Evolutionary conservation across 2,888 invertebrate species (phyloP).

Genomic region (Trimorus sp.): DNA sequence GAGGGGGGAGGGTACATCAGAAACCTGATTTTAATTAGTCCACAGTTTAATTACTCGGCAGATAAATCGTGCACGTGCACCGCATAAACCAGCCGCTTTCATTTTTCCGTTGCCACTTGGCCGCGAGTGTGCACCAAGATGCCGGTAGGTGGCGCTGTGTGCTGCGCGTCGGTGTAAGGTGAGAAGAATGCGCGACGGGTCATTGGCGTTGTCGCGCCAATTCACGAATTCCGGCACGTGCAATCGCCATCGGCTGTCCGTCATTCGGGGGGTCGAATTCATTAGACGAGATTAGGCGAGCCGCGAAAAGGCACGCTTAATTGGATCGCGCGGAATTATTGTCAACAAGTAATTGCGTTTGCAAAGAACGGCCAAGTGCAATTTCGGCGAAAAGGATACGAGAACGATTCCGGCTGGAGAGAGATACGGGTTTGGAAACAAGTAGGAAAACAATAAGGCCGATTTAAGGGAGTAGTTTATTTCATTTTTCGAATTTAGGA

Average conservation of each 20-base stretch:
- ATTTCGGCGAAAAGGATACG: too few species aligned
- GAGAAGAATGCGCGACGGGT: constrained; percentile 17
- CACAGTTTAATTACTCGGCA: constrained; percentile 82
- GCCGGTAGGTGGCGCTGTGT: constrained; percentile 9
- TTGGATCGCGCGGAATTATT: constrained; percentile 7
- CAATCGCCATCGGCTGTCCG: constrained; percentile 37
- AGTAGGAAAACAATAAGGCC: too few species aligned
- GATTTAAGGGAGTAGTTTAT: too few species aligned
- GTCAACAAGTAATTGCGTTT: neutral
- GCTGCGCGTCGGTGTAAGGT: constrained; percentile 49
- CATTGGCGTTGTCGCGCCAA: constrained; percentile 65
- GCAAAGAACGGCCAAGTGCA: too few species aligned
- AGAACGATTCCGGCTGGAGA: too few species aligned
- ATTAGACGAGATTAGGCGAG: constrained; percentile 33
- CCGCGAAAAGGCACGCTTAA: constrained; percentile 17
- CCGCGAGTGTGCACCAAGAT: constrained; percentile 64
- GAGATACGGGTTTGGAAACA: too few species aligned
- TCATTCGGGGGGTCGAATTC: constrained; percentile 41
- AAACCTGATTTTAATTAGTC: constrained; percentile 82
- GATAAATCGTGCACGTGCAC: constrained; percentile 82
- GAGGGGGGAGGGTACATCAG: constrained; percentile 71
- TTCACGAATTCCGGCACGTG: constrained; percentile 60
- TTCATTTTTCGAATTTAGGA: too few species aligned
- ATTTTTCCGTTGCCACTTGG: constrained; percentile 78
- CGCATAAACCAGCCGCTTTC: constrained; percentile 82